Percentiles rank a stretch among this genome's conserved stretches.
These are phyloP conservation scores for Holothuria glaberrima DNA, from an alignment of 35 echinoderm and acorn worm species.

Conservation along the genomic window DNA sequence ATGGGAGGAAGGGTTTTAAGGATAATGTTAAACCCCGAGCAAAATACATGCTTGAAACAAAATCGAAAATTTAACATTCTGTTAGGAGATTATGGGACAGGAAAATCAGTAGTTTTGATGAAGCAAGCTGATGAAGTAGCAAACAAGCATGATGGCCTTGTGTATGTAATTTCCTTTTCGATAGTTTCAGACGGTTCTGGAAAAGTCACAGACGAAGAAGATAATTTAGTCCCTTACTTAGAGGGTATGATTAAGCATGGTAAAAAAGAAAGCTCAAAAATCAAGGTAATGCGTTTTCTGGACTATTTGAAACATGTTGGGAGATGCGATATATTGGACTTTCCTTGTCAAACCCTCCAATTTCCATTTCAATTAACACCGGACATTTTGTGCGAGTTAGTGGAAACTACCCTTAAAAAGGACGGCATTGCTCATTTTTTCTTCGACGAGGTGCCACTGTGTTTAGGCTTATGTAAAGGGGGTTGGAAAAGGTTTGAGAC, in stretches of 20 bases:
- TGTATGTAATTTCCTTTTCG: constrained; percentile 31
- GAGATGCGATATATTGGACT: background rate
- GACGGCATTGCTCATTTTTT: constrained; percentile 8
- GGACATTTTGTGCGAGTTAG: background rate
- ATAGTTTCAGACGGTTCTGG: constrained; percentile 12
- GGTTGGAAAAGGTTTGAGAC: constrained; percentile 14
- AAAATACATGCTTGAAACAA: background rate
- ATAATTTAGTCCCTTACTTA: constrained; percentile 14
- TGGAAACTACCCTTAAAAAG: background rate
- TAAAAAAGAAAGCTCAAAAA: background rate
- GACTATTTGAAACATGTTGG: background rate
- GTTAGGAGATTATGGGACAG: constrained; percentile 43
- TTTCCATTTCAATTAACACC: constrained; percentile 40
- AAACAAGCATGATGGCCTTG: background rate
- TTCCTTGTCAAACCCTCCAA: background rate
- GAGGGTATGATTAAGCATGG: background rate
- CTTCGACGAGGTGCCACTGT: constrained; percentile 37
- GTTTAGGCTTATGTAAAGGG: background rate
- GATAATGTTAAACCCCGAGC: background rate
- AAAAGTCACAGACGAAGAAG: constrained; percentile 18
- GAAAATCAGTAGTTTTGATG: constrained; percentile 30
- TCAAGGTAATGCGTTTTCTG: constrained; percentile 1
- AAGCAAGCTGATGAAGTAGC: constrained; percentile 4
- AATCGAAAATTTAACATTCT: background rate
- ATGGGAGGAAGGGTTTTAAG: background rate